Percentiles rank a stretch among this genome's conserved stretches.
These are phyloP conservation scores for Fulmarus glacialis DNA, from an alignment of 2,113 vertebrate genomes.

Conservation along the genomic window DNA sequence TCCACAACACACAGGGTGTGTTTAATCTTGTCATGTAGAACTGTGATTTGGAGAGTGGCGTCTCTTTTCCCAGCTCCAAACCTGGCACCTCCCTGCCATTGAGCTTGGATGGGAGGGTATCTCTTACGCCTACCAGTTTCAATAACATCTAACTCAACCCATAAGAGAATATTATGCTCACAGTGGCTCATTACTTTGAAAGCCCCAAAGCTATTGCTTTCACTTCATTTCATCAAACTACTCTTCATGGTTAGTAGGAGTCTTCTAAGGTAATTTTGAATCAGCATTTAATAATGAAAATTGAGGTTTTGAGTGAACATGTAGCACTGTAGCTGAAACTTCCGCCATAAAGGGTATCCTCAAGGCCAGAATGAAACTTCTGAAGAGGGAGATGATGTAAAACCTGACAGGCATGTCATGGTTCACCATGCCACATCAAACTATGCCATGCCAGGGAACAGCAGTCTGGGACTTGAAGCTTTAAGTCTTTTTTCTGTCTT, in stretches of 20 bases:
- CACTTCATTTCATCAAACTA: background rate
- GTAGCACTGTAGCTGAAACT: background rate
- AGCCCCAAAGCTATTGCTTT: background rate
- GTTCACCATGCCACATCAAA: background rate
- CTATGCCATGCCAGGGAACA: background rate
- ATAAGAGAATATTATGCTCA: background rate
- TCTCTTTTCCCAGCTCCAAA: background rate
- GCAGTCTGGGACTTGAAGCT: background rate
- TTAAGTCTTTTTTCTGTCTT: background rate
- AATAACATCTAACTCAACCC: background rate
- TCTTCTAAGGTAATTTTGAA: background rate
- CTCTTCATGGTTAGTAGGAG: background rate
- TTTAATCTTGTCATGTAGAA: background rate
- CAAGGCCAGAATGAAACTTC: background rate
- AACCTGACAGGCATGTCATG: background rate
- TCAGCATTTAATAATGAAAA: background rate
- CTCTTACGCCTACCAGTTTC: background rate
- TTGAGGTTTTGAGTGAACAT: background rate
- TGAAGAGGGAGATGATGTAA: background rate
- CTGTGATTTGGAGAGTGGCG: background rate
- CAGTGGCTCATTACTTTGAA: background rate
- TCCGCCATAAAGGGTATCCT: background rate
- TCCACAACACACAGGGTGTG: no score
- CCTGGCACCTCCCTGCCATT: rapidly evolving
- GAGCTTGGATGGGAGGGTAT: background rate